These are phyloP conservation scores for Nematostella vectensis DNA, from an alignment of 92 coral and sea anemone genomes.

Conservation along the genomic window DNA sequence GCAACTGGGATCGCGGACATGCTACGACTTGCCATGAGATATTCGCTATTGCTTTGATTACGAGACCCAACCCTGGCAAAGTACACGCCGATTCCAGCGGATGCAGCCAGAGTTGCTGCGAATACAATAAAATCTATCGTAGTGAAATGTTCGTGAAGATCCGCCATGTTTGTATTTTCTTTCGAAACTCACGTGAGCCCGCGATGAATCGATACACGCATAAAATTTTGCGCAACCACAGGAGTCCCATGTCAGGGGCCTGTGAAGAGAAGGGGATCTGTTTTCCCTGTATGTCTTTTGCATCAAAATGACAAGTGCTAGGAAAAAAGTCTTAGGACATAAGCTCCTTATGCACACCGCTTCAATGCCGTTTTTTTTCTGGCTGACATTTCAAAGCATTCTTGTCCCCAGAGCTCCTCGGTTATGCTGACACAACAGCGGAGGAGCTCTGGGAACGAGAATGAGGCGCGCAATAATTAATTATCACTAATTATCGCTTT, in stretches of 20 bases:
- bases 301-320: too few relatives aligned
- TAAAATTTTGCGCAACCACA: background rate
- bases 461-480: too few relatives aligned
- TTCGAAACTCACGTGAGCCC: conserved; percentile 14
- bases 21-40: conserved; percentile 64
- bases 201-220: too few relatives aligned
- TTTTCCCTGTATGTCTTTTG: too few relatives aligned
- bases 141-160: conserved; percentile 31
- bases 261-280: background rate
- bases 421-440: too few relatives aligned
- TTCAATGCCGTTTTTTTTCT: too few relatives aligned
- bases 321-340: too few relatives aligned
- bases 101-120: conserved; percentile 35
- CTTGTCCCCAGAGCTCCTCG: too few relatives aligned
- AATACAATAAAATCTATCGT: conserved; percentile 40
- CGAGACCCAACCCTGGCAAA: conserved; percentile 50
- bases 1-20: conserved; percentile 59
- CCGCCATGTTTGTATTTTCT: conserved; percentile 25
- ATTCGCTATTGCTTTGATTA: conserved; percentile 49
- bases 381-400: too few relatives aligned
- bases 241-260: background rate
- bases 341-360: too few relatives aligned
- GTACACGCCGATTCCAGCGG: conserved; percentile 56
- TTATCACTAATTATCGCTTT: too few relatives aligned
- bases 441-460: too few relatives aligned